phyloP scores from a whole-genome alignment of 1,140 invertebrate species.

The Dendrolimus kikuchii region DNA sequence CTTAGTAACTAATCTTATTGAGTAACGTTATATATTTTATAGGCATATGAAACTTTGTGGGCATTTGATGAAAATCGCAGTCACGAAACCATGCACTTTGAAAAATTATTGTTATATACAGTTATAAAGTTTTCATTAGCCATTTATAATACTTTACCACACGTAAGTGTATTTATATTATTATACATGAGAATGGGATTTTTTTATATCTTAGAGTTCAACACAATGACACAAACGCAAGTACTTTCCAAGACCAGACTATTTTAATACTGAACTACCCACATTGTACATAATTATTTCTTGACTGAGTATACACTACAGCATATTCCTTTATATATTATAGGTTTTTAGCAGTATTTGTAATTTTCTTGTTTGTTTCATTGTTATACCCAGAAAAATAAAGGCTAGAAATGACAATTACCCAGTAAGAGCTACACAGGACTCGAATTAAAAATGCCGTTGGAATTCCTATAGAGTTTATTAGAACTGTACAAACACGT shows the following conservation, averaged over 20 bases:
- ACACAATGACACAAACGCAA: neutral
- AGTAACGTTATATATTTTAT: too few relatives aligned
- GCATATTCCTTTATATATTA: too few relatives aligned
- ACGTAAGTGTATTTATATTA: neutral
- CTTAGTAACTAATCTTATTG: too few relatives aligned
- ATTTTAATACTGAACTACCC: neutral
- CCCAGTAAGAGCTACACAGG: too few relatives aligned
- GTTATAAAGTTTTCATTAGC: neutral
- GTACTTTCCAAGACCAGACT: neutral
- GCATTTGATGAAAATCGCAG: too few relatives aligned
- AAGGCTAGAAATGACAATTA: too few relatives aligned
- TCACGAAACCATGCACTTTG: too few relatives aligned
- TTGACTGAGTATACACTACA: neutral
- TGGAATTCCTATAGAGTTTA: too few relatives aligned
- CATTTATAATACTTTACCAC: conserved; percentile 1
- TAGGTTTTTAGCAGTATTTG: neutral
- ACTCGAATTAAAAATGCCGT: too few relatives aligned
- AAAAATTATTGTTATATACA: conserved; percentile 4
- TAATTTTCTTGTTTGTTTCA: neutral
- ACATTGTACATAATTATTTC: neutral
- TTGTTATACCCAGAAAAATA: too few relatives aligned
- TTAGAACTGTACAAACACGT: too few relatives aligned
- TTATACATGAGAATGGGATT: neutral
- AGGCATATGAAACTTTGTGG: conserved; percentile 7
- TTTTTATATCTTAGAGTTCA: conserved; percentile 1